Conservation (phyloP, 2,797 vertebrate genomes). For the Gymnoscopelus microlampas region DNA sequence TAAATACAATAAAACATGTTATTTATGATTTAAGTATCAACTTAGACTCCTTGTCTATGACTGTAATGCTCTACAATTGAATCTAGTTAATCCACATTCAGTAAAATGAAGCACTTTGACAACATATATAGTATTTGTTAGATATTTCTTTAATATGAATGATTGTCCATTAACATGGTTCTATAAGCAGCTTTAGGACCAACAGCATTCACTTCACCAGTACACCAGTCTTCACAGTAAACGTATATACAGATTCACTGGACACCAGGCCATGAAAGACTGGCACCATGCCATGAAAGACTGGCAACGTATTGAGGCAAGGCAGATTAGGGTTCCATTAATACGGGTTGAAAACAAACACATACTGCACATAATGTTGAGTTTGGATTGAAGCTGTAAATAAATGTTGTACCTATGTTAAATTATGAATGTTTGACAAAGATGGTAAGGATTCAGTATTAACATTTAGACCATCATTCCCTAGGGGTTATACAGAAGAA, state of each 20-base stretch:
- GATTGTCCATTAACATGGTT: constrained; percentile 19
- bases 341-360: no score
- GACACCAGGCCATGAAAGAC: neutral
- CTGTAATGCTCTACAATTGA: neutral
- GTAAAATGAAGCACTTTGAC: neutral
- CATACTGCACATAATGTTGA: neutral
- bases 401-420: no score
- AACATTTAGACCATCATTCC: no score
- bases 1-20: no score
- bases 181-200: neutral
- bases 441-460: no score
- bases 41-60: no score
- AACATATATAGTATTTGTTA: neutral
- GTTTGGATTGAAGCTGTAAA: neutral
- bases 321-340: neutral
- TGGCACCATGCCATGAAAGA: neutral
- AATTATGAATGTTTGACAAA: no score
- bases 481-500: no score
- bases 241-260: constrained; percentile 9
- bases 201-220: neutral
- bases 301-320: neutral
- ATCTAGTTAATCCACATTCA: neutral
- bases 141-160: constrained; percentile 11
- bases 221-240: neutral
- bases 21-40: no score